Conservation (phyloP, 2,797 vertebrate species). For the Miichthys miiuy region DNA sequence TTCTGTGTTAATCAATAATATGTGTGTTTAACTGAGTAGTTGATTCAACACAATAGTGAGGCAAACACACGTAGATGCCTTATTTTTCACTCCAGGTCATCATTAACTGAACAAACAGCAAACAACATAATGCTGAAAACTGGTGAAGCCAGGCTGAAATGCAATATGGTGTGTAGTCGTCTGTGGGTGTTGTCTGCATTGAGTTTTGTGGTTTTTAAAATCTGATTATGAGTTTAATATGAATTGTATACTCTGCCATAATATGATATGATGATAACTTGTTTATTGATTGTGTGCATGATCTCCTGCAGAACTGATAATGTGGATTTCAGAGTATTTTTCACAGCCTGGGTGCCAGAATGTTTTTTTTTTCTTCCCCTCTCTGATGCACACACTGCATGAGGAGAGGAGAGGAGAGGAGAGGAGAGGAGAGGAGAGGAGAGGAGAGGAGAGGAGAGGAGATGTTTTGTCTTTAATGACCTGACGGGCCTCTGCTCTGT, state of each 20-base stretch:
- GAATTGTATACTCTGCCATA: background rate
- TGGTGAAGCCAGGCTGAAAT: background rate
- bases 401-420: background rate
- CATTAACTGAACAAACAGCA: background rate
- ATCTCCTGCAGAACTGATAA: background rate
- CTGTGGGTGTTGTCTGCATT: background rate
- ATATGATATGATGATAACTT: background rate
- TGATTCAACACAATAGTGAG: background rate
- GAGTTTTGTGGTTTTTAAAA: background rate
- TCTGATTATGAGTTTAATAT: background rate
- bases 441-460: background rate
- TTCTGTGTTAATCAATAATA: background rate
- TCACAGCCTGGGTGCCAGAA: background rate
- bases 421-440: background rate
- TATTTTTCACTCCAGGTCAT: background rate
- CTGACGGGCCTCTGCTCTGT: slow-evolving; percentile 82
- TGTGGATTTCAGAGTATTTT: background rate
- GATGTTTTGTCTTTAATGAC: slow-evolving; percentile 60
- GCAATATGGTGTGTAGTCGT: too few species aligned
- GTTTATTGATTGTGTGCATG: background rate
- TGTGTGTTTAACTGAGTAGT: background rate
- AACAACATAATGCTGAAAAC: background rate
- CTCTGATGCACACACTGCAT: slow-evolving; percentile 17
- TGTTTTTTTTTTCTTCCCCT: slow-evolving; percentile 6
- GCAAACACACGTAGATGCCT: background rate